phyloP scores from a whole-genome alignment of 2,113 vertebrate genomes.

The Holacanthus passer region DNA sequence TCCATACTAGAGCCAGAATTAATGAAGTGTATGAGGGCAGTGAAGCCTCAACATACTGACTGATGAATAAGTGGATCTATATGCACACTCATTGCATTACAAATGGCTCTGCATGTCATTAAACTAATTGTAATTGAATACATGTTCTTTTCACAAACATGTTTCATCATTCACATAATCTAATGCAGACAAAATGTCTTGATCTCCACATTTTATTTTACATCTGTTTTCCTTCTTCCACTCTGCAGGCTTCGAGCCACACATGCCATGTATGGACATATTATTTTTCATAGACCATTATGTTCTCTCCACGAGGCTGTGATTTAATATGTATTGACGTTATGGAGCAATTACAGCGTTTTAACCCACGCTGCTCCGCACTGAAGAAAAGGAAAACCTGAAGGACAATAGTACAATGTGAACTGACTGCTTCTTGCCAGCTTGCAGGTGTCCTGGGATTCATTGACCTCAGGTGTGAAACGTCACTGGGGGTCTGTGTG shows the following conservation, averaged over 20 bases:
- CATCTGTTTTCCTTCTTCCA: neutral
- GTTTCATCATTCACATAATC: neutral
- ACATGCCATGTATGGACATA: neutral
- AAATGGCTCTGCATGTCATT: neutral
- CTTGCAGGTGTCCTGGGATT: conserved; percentile 69
- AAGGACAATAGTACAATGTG: conserved; percentile 18
- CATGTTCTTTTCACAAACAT: neutral
- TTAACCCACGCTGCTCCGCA: neutral
- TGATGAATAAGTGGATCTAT: neutral
- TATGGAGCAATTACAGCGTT: neutral
- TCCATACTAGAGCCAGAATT: neutral
- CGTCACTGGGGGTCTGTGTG: conserved; percentile 41
- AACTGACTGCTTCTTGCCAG: conserved; percentile 36
- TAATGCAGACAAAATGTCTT: neutral
- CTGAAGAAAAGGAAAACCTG: neutral
- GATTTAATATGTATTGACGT: neutral
- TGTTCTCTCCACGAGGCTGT: neutral
- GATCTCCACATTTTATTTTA: neutral
- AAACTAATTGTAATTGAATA: neutral
- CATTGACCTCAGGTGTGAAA: conserved; percentile 73
- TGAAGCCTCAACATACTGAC: neutral
- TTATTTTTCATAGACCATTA: neutral
- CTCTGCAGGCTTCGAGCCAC: neutral
- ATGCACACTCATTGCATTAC: neutral
- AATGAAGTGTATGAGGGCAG: neutral